Base-by-base conservation (phyloP, 2,797 vertebrate species). In the Rhyacichthys aspro region DNA sequence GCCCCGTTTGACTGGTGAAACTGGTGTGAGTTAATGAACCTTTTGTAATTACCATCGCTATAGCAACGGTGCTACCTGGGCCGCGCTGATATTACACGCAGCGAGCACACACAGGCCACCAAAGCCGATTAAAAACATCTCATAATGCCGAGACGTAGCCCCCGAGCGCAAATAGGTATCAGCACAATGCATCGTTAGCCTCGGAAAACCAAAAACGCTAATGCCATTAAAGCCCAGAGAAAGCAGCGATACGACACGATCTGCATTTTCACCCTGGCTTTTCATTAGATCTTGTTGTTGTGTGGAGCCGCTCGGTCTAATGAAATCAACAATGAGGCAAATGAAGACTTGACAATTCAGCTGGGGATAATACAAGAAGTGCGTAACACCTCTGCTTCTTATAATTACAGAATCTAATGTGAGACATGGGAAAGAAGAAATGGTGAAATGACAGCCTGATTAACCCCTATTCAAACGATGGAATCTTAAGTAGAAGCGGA, bases 1-100 rank as follows among this genome's bases (percentile, higher is more conserved):
- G 66, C 72, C 67, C 67, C 91, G 89, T 90, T 91, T 92, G 92
- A 94, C 93, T 92, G 88, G 90, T 90, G 93, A 87, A 88, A 92
- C 93, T 90, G 88, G 84, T 90, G 90, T 90, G 93, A 94, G 90
- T 94, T 95, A 96, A 96, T 95, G 94, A 95, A 93, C 92, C 93
- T 91, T 86, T 90, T 93, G 92, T 93, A 96, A 96, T 96, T 95
- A 93, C 89, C 84, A 92, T 94, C 91, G 85, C 94, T 92, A 94
- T 94, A 93, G 94, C 90, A 91, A 93, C 92, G 89, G 79, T 76
- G 67, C 83, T 92, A 93, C 90, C 92, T 70, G 54, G 54, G 88
- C 89, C 90, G 83, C 86, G 83, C 85, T 76, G 88, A 94, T 93
- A 94, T 94, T 91, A 91, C 91, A 91, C 88, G 84, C 86, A 89